Evolutionary conservation across 2,797 vertebrate genomes (phyloP).

Genomic region (Amniataba percoides): DNA sequence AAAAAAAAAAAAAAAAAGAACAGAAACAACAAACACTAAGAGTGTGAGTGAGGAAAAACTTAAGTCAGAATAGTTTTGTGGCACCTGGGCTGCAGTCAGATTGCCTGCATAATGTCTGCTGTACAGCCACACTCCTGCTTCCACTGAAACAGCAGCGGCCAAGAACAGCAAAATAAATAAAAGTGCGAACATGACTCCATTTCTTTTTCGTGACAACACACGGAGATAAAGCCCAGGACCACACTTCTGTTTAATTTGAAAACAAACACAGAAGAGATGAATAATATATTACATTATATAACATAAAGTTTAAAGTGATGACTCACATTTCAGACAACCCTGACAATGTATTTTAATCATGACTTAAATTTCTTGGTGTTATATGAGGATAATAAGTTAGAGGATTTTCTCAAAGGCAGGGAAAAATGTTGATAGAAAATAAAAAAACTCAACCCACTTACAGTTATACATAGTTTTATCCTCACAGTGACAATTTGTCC

Average conservation of each 20-base stretch:
- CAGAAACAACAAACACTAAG: conserved; percentile 33
- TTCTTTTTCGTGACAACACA: conserved; percentile 64
- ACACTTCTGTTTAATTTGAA: conserved; percentile 66
- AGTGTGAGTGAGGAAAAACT: conserved; percentile 43
- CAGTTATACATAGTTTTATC: conserved; percentile 11
- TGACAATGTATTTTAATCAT: background rate
- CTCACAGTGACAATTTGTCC: background rate
- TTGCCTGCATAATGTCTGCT: conserved; percentile 59
- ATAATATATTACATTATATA: too few species aligned
- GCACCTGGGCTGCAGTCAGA: conserved; percentile 45
- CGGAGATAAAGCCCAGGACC: conserved; percentile 59
- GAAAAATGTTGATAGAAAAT: background rate
- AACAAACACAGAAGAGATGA: conserved; percentile 27
- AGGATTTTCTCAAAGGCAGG: background rate
- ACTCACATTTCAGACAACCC: conserved; percentile 1
- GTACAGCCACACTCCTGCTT: conserved; percentile 35
- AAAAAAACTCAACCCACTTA: background rate
- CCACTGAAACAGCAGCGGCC: conserved; percentile 35
- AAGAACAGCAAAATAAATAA: conserved; percentile 72
- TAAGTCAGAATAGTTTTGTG: conserved; percentile 44
- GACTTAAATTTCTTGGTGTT: too few species aligned
- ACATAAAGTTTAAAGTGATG: background rate
- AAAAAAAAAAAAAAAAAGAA: background rate
- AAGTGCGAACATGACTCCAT: conserved; percentile 69
- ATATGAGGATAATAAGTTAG: background rate